phyloP scores from a whole-genome alignment of 2,113 vertebrate genomes.

The Phaetusa simplex region DNA sequence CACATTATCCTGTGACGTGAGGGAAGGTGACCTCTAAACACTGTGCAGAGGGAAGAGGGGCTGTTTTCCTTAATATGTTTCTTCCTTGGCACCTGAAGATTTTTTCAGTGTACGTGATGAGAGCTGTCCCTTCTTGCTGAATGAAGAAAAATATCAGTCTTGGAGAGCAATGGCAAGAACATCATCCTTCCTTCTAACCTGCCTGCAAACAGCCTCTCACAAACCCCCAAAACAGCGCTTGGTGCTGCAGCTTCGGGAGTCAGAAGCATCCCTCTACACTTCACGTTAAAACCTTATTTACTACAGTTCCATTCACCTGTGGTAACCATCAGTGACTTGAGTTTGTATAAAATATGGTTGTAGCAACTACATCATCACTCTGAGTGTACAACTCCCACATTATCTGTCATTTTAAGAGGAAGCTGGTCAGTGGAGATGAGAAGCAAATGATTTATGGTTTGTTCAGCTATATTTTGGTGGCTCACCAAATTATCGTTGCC shows the following conservation, averaged over 20 bases:
- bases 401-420: neutral
- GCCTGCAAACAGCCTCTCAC: neutral
- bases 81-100: neutral
- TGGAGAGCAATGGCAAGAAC: neutral
- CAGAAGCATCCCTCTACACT: neutral
- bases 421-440: neutral
- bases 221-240: neutral
- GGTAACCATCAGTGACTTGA: neutral
- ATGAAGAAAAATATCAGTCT: neutral
- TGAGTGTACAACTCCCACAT: neutral
- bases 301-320: neutral
- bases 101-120: neutral
- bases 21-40: conserved; percentile 31
- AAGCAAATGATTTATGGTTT: neutral
- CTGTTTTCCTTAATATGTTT: neutral
- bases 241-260: neutral
- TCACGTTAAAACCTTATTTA: neutral
- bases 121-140: neutral
- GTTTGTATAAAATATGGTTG: neutral
- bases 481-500: neutral
- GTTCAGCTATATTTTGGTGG: neutral
- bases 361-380: neutral
- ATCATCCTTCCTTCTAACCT: neutral
- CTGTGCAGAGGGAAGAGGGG: neutral
- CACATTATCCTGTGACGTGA: neutral